phyloP scores from a whole-genome alignment of 2,888 invertebrate species.

The Steinernema scapterisci region DNA sequence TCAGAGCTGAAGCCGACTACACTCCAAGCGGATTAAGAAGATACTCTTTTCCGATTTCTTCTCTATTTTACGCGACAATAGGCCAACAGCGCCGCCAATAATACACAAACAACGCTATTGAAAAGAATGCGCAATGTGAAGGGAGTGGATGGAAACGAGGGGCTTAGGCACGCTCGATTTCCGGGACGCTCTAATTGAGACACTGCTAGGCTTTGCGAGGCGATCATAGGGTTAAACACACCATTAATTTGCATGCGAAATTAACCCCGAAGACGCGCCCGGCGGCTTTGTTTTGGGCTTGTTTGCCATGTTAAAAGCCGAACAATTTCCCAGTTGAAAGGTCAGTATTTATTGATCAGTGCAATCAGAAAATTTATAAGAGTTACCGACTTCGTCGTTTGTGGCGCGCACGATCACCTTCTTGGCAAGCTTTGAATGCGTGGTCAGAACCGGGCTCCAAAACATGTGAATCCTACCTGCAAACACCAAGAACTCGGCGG shows the following conservation, averaged over 20 bases:
- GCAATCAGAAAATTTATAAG: no score
- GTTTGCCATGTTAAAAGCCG: no score
- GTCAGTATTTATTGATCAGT: no score
- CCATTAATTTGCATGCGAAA: no score
- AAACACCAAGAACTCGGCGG: slow-evolving; percentile 2
- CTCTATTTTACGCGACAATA: neutral
- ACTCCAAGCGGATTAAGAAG: no score
- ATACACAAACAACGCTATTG: slow-evolving; percentile 22
- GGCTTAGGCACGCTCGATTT: slow-evolving; percentile 18
- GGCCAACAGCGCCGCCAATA: neutral
- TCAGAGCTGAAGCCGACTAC: no score
- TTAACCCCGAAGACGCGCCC: no score
- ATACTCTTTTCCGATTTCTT: neutral
- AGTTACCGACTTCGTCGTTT: neutral
- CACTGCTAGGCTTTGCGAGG: neutral
- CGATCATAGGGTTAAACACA: no score
- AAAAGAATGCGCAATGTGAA: slow-evolving; percentile 11
- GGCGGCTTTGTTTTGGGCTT: no score
- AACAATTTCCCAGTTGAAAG: no score
- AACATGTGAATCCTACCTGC: no score
- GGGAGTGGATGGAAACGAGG: neutral
- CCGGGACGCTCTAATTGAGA: slow-evolving; percentile 21
- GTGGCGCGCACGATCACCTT: neutral
- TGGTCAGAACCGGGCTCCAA: no score
- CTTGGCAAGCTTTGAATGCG: neutral